Evolutionary conservation across 2,797 vertebrate species (phyloP).

Genomic region (Parotocinclus haroldoi): DNA sequence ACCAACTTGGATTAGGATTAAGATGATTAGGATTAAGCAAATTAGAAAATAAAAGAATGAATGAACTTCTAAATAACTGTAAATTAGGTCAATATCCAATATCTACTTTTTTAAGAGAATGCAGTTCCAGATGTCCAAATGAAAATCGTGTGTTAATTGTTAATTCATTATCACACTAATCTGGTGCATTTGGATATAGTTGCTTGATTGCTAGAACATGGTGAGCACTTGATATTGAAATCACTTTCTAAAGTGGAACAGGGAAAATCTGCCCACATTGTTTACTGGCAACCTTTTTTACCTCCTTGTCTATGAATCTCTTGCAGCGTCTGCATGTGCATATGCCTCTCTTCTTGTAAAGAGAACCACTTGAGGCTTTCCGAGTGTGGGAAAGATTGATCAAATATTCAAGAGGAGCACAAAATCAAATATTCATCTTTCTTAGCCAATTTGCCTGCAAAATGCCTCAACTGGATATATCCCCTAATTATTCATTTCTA

Average conservation of each 20-base stretch:
- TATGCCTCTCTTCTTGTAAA: slow-evolving; percentile 45
- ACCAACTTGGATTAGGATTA: no score
- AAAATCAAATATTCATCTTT: slow-evolving; percentile 63
- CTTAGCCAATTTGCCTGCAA: slow-evolving; percentile 52
- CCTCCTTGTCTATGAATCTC: slow-evolving; percentile 25
- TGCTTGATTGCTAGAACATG: no score
- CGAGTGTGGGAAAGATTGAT: slow-evolving; percentile 62
- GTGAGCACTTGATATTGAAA: background rate
- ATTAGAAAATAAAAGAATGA: no score
- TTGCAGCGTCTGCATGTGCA: slow-evolving; percentile 24
- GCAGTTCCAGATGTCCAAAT: no score
- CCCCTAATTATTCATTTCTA: slow-evolving; percentile 20
- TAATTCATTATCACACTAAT: no score
- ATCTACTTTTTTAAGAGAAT: no score
- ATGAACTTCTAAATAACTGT: no score
- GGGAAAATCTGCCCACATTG: background rate
- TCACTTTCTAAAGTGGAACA: background rate
- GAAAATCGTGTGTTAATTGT: no score
- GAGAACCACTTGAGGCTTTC: slow-evolving; percentile 46
- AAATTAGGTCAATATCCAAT: no score
- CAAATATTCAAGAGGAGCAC: slow-evolving; percentile 44
- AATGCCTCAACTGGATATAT: slow-evolving; percentile 46
- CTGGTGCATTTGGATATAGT: no score
- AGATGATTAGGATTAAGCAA: no score
- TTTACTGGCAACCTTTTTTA: slow-evolving; percentile 4